These are phyloP conservation scores for Hyperoplus immaculatus DNA, from an alignment of 2,797 vertebrate species.

Conservation along the genomic window DNA sequence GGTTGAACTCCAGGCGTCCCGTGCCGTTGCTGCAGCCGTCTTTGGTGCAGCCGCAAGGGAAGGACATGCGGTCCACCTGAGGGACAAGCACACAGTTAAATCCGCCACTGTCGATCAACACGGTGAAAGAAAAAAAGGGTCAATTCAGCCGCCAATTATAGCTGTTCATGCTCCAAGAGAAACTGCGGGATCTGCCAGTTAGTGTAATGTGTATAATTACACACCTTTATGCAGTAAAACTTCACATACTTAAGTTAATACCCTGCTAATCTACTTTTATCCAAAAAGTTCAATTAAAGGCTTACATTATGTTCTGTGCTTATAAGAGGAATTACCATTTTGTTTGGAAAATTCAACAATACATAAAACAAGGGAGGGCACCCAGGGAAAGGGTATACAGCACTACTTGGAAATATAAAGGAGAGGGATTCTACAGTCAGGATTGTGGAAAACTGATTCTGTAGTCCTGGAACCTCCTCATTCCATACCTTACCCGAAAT, in stretches of 20 bases:
- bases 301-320: neutral
- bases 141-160: constrained; percentile 20
- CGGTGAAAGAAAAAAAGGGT: neutral
- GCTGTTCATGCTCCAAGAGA: constrained; percentile 9
- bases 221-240: constrained; percentile 15
- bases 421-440: too few relatives aligned
- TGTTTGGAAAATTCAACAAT: constrained; percentile 8
- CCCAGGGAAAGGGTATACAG: neutral
- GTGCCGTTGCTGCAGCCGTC: constrained; percentile 94
- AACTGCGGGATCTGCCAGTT: constrained; percentile 5
- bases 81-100: neutral
- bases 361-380: neutral
- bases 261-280: neutral
- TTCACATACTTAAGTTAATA: neutral
- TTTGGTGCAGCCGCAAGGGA: constrained; percentile 96
- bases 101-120: neutral
- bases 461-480: neutral
- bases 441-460: too few relatives aligned
- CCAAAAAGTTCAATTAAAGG: neutral
- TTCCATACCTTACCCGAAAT: neutral
- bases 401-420: too few relatives aligned
- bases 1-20: constrained; percentile 97
- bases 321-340: neutral
- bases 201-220: constrained; percentile 3
- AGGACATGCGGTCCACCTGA: constrained; percentile 98